Evolutionary conservation across 2,113 vertebrate genomes (phyloP).

Genomic region (Microcebus jonahi): DNA sequence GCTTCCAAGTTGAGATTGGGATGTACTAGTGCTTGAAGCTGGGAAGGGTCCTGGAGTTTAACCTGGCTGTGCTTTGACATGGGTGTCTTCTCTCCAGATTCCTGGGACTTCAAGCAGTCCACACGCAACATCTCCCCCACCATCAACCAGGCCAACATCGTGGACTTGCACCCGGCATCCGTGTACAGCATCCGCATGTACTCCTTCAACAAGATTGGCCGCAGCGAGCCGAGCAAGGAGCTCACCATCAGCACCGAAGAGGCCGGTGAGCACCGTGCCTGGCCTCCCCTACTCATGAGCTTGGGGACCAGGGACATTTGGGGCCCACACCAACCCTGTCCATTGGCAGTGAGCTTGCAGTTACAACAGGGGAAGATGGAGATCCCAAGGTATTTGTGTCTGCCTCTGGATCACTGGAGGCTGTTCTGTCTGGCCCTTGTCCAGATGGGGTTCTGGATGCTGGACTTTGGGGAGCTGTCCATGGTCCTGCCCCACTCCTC

Average conservation of each 20-base stretch:
- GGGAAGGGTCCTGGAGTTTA: background rate
- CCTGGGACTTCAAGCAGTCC: conserved; percentile 97
- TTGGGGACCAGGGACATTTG: rapidly evolving
- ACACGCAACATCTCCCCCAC: conserved; percentile 98
- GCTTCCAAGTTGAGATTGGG: background rate
- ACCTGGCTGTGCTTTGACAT: background rate
- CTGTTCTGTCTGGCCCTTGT: background rate
- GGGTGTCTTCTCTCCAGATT: conserved; percentile 85
- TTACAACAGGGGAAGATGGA: background rate
- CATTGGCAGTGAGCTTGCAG: background rate
- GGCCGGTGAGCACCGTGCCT: conserved; percentile 88
- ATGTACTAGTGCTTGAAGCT: background rate
- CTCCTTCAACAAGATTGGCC: conserved; percentile 97
- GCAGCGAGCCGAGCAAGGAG: conserved; percentile 98
- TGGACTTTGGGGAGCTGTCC: conserved; percentile 25
- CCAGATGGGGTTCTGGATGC: rapidly evolving
- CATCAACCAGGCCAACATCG: conserved; percentile 99
- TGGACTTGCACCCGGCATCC: conserved; percentile 96
- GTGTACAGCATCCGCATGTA: conserved; percentile 99
- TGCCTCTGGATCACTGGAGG: background rate
- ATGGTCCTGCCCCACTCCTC: background rate
- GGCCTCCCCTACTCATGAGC: background rate
- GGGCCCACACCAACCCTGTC: background rate
- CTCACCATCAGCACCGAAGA: conserved; percentile 98
- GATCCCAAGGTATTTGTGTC: background rate